phyloP scores from a whole-genome alignment of 2,888 invertebrate genomes.

The Eupithecia exiguata region DNA sequence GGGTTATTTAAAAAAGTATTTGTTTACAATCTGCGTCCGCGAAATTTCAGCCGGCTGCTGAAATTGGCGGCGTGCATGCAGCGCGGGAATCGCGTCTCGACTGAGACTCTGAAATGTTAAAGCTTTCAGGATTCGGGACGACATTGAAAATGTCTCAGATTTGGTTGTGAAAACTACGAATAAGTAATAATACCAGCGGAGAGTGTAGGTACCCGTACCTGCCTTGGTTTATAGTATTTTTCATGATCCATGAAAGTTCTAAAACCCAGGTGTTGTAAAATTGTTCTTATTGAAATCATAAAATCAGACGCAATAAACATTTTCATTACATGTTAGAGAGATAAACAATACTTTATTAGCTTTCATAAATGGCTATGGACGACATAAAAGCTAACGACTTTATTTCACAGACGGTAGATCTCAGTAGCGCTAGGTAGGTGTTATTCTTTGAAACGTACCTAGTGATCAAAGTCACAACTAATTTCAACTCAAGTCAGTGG shows the following conservation, averaged over 20 bases:
- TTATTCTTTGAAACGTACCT: neutral
- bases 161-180: neutral
- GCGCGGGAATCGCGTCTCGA: slow-evolving; percentile 39
- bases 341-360: slow-evolving; percentile 4
- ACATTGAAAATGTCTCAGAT: neutral
- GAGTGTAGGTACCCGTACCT: neutral
- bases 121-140: slow-evolving; percentile 34
- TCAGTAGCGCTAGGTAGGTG: no score
- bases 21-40: slow-evolving; percentile 36
- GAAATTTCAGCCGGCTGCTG: slow-evolving; percentile 19
- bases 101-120: slow-evolving; percentile 35
- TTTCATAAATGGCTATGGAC: neutral
- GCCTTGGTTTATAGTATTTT: neutral
- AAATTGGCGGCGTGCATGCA: slow-evolving; percentile 34
- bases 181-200: neutral
- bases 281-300: slow-evolving; percentile 10
- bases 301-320: slow-evolving; percentile 7
- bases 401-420: neutral
- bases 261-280: neutral
- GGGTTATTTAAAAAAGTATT: slow-evolving; percentile 13
- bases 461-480: no score
- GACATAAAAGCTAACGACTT: slow-evolving; percentile 12
- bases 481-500: neutral
- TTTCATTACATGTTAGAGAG: slow-evolving; percentile 9
- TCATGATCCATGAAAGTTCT: neutral